These are phyloP conservation scores for Oceanites oceanicus DNA, from an alignment of 2,113 vertebrate genomes.

Conservation along the genomic window DNA sequence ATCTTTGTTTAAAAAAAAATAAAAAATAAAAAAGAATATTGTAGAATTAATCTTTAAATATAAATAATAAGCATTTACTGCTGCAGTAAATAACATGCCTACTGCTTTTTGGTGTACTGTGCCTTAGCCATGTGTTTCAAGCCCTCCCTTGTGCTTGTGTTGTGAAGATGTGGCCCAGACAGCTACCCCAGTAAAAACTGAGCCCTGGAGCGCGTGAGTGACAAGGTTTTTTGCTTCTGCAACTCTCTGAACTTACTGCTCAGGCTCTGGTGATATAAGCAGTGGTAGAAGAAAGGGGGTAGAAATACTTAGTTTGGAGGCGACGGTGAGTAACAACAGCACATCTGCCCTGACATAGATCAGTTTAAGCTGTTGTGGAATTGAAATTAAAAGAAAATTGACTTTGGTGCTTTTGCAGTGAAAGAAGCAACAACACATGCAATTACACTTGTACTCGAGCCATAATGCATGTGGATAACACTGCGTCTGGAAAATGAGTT, in stretches of 20 bases:
- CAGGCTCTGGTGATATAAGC: neutral
- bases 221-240: neutral
- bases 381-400: neutral
- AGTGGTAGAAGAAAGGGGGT: neutral
- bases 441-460: neutral
- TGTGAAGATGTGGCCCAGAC: neutral
- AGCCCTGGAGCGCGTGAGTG: neutral
- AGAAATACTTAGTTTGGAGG: neutral
- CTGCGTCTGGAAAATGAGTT: neutral
- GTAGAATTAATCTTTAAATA: neutral
- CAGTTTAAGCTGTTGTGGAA: neutral
- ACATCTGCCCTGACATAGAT: neutral
- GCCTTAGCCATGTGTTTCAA: neutral
- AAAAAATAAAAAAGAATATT: neutral
- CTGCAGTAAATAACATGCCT: neutral
- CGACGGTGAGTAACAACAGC: neutral
- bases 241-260: neutral
- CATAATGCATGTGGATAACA: neutral
- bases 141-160: neutral
- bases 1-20: neutral
- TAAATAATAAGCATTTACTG: neutral
- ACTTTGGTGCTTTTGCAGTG: neutral
- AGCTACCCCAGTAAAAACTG: neutral
- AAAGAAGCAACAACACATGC: neutral
- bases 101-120: neutral